A percentile compares a stretch with the other conserved stretches of the same genome.
These are phyloP conservation scores for Hypotaenidia philippensis DNA, from an alignment of 2,797 vertebrate species.

Conservation along the genomic window DNA sequence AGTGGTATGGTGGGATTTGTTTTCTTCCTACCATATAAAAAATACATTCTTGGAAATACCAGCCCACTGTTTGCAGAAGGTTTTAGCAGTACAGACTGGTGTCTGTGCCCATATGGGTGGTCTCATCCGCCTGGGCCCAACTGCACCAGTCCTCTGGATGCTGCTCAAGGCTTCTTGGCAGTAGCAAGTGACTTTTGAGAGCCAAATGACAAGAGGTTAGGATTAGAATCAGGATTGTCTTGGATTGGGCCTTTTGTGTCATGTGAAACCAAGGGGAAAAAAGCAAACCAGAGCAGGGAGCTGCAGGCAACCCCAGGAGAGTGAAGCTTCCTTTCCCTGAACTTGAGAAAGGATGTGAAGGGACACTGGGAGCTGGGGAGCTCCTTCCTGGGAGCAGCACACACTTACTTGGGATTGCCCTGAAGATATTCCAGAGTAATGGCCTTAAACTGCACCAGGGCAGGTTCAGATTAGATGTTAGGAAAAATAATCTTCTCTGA, in stretches of 20 bases:
- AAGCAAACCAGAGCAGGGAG: not conserved
- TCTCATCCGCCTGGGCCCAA: not conserved
- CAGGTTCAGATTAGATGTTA: too few species aligned
- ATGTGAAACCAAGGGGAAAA: not conserved
- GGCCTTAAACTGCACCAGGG: too few species aligned
- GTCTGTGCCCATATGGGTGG: not conserved
- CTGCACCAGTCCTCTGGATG: not conserved
- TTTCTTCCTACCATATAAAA: not conserved
- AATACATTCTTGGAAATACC: not conserved
- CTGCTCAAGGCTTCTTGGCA: not conserved
- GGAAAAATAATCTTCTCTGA: too few species aligned
- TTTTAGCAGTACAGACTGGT: not conserved
- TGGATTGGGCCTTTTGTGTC: not conserved
- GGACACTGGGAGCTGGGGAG: not conserved
- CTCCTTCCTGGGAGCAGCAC: not conserved
- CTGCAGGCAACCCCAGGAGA: not conserved
- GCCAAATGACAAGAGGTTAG: not conserved
- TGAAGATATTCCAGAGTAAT: not conserved
- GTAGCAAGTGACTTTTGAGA: not conserved
- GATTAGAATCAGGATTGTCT: not conserved
- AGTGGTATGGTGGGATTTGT: not conserved
- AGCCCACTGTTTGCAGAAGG: not conserved
- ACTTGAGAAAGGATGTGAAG: not conserved
- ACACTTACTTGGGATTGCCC: not conserved
- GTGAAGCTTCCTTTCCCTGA: not conserved